Conservation (phyloP, 1,140 invertebrate genomes). For the Drosophila chauvacae region DNA sequence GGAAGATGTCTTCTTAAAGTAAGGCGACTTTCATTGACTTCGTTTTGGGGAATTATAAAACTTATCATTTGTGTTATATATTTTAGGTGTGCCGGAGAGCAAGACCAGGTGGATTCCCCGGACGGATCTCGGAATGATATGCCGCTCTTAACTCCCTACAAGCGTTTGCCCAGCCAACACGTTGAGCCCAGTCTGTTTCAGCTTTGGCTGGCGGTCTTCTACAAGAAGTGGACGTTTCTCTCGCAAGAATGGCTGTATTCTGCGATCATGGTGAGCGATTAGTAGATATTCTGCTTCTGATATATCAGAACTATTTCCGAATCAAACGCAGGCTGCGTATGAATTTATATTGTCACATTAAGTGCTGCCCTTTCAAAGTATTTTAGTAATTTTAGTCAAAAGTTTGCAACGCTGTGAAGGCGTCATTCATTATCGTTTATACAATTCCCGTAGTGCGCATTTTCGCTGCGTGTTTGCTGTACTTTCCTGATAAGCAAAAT, state of each 20-base stretch:
- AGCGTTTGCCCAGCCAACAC: constrained; percentile 27
- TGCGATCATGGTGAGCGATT: constrained; percentile 61
- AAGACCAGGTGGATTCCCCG: constrained; percentile 72
- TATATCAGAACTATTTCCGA: too few species aligned
- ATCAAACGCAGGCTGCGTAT: too few species aligned
- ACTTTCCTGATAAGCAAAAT: not conserved
- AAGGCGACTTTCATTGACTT: constrained; percentile 47
- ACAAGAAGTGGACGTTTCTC: constrained; percentile 79
- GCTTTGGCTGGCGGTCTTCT: constrained; percentile 70
- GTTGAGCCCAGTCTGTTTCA: constrained; percentile 25
- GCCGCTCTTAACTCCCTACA: constrained; percentile 48
- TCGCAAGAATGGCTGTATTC: constrained; percentile 63
- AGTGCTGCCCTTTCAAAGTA: too few species aligned
- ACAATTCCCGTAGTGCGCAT: too few species aligned
- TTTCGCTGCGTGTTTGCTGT: too few species aligned
- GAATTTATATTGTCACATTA: too few species aligned
- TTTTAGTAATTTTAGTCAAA: too few species aligned
- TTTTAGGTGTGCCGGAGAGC: constrained; percentile 67
- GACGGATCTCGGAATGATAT: constrained; percentile 35
- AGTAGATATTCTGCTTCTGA: too few species aligned
- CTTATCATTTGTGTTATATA: not conserved
- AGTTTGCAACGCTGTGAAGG: too few species aligned
- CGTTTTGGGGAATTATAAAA: not conserved
- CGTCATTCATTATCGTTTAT: too few species aligned
- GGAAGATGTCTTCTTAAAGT: constrained; percentile 95